Conservation (phyloP, 2,888 invertebrate species). For the Scaptomyza polygonia region DNA sequence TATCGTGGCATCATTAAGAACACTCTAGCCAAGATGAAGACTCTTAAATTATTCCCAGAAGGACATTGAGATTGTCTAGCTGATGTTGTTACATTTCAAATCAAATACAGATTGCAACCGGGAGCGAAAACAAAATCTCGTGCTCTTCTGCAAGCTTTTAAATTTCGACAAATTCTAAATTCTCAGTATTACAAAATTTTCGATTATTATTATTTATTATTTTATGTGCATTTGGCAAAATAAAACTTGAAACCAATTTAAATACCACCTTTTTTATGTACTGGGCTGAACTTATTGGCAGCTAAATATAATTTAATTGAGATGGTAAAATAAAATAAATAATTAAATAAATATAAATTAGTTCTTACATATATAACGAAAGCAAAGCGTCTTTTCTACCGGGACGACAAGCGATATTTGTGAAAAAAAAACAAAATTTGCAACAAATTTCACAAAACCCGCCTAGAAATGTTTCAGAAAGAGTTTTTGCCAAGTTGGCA, state of each 20-base stretch:
- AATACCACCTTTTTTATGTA: background rate
- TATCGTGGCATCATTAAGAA: conserved; percentile 16
- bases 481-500: too few species aligned
- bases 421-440: too few species aligned
- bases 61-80: background rate
- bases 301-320: background rate
- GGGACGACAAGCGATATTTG: too few species aligned
- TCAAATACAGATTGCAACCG: too few species aligned
- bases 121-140: background rate
- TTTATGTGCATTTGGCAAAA: conserved; percentile 10
- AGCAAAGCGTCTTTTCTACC: too few species aligned
- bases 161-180: conserved; percentile 15
- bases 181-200: background rate
- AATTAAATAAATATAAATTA: background rate
- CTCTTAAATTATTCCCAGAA: conserved; percentile 4
- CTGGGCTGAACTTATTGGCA: background rate
- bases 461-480: too few species aligned
- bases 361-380: too few species aligned
- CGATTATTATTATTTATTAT: background rate
- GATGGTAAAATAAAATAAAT: background rate
- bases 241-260: background rate
- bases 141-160: conserved; percentile 10
- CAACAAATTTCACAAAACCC: too few species aligned
- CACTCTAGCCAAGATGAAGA: conserved; percentile 20
- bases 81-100: too few species aligned